phyloP scores from a whole-genome alignment of 23 tunicate genomes.

The Halocynthia roretzi region DNA sequence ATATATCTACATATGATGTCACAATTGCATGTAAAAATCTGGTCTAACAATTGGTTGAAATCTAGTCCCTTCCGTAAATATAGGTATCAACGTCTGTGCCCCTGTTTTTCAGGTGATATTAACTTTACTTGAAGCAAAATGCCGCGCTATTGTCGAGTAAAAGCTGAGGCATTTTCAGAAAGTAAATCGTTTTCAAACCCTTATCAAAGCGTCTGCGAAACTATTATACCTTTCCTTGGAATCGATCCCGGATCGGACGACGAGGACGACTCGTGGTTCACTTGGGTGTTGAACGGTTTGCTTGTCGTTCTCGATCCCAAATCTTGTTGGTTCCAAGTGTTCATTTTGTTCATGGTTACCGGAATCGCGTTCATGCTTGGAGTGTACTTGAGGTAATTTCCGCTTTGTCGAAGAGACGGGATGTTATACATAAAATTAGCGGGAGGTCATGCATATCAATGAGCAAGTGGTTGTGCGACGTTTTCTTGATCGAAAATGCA shows the following conservation, averaged over 20 bases:
- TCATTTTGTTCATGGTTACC: slow-evolving; percentile 34
- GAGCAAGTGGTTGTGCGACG: too few species aligned
- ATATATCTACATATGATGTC: too few species aligned
- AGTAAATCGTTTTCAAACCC: slow-evolving; percentile 26
- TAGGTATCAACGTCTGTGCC: too few species aligned
- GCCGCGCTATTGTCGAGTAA: slow-evolving; percentile 82
- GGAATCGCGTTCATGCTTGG: slow-evolving; percentile 66
- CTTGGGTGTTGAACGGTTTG: slow-evolving; percentile 4
- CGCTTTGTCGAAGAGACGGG: too few species aligned
- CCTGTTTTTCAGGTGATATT: too few species aligned
- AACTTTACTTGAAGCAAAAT: slow-evolving; percentile 17
- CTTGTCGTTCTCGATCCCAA: slow-evolving; percentile 34
- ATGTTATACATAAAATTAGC: too few species aligned
- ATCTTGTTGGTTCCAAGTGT: slow-evolving; percentile 77
- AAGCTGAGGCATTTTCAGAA: slow-evolving; percentile 56
- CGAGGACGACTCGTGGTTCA: slow-evolving; percentile 29
- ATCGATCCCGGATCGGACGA: slow-evolving; percentile 77
- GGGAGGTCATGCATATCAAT: too few species aligned
- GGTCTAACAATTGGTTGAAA: too few species aligned
- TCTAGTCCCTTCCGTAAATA: too few species aligned
- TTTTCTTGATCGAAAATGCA: too few species aligned
- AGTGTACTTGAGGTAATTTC: slow-evolving; percentile 68
- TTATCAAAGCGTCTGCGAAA: slow-evolving; percentile 63
- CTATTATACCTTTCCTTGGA: slow-evolving; percentile 68
- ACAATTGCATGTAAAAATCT: too few species aligned